Conservation (phyloP, 1,140 invertebrate species). For the Ceratosolen solmsi region DNA sequence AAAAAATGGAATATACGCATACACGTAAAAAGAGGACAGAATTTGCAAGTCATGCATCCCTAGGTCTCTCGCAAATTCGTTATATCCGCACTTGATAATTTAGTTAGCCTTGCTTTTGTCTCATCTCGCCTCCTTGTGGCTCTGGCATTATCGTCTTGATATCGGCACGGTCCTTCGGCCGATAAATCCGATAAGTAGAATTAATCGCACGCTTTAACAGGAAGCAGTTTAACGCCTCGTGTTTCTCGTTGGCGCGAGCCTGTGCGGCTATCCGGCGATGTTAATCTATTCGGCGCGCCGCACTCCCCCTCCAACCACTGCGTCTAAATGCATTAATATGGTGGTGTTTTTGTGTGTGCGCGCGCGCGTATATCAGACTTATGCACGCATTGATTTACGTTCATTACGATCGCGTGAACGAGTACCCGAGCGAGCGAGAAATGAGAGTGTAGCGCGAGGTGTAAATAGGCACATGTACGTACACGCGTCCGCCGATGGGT, state of each 20-base stretch:
- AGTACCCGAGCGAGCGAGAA: neutral
- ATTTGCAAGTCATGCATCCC: constrained; percentile 10
- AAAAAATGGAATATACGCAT: neutral
- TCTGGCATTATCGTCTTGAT: constrained; percentile 31
- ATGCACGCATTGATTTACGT: constrained; percentile 47
- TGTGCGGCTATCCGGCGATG: constrained; percentile 11
- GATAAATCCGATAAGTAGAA: constrained; percentile 51
- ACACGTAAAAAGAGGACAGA: neutral
- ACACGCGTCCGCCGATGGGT: neutral
- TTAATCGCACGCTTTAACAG: constrained; percentile 51
- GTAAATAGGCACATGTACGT: constrained; percentile 38
- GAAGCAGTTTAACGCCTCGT: constrained; percentile 51
- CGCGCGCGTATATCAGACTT: too few relatives aligned
- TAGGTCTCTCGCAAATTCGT: constrained; percentile 36
- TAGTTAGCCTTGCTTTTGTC: constrained; percentile 28
- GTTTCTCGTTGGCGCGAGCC: constrained; percentile 6
- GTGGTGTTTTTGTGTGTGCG: too few relatives aligned
- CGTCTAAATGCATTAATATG: too few relatives aligned
- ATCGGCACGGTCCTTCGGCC: neutral
- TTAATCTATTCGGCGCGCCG: constrained; percentile 42
- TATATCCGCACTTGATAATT: constrained; percentile 28
- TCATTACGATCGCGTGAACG: constrained; percentile 27
- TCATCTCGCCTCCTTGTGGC: neutral
- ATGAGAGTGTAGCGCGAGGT: constrained; percentile 31
- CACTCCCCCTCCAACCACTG: neutral